These are phyloP conservation scores for Drosophila tanythrix DNA, from an alignment of 2,888 invertebrate species.

Conservation along the genomic window DNA sequence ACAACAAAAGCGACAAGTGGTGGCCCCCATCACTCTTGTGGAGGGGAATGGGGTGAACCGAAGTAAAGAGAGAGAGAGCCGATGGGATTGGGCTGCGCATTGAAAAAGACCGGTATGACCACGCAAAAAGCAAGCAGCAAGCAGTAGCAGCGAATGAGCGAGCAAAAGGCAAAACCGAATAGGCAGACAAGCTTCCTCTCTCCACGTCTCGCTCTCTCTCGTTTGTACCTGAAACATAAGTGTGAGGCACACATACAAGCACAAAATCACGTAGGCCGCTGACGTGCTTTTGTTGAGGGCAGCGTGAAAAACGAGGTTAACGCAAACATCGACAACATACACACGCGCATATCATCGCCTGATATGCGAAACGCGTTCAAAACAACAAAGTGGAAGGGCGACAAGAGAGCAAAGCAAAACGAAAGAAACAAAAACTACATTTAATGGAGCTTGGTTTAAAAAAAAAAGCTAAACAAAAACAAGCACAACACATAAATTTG, in stretches of 20 bases:
- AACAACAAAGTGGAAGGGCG: slow-evolving; percentile 67
- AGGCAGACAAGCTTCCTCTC: slow-evolving; percentile 32
- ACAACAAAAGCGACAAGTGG: slow-evolving; percentile 77
- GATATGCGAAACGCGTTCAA: slow-evolving; percentile 69
- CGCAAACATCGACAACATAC: slow-evolving; percentile 41
- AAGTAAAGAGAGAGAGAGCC: slow-evolving; percentile 20
- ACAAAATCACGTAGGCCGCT: slow-evolving; percentile 76
- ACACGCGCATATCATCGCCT: slow-evolving; percentile 57
- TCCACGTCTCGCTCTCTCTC: slow-evolving; percentile 8
- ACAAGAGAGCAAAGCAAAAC: slow-evolving; percentile 48
- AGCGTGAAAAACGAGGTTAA: slow-evolving; percentile 63
- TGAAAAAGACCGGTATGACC: slow-evolving; percentile 79
- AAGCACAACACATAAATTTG: slow-evolving; percentile 28
- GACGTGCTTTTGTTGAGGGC: slow-evolving; percentile 58
- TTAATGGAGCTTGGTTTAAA: slow-evolving; percentile 43
- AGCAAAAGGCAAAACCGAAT: slow-evolving; percentile 40
- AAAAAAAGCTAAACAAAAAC: slow-evolving; percentile 13
- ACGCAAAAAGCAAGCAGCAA: slow-evolving; percentile 62
- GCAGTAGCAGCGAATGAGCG: slow-evolving; percentile 40
- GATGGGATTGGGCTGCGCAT: slow-evolving; percentile 30
- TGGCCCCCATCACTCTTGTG: slow-evolving; percentile 38
- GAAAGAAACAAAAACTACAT: slow-evolving; percentile 44
- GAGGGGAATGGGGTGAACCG: slow-evolving; percentile 1
- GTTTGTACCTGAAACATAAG: slow-evolving; percentile 30
- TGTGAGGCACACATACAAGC: slow-evolving; percentile 45